Evolutionary conservation across 1,140 invertebrate genomes (phyloP).

Genomic region (Potamilus streckersoni): DNA sequence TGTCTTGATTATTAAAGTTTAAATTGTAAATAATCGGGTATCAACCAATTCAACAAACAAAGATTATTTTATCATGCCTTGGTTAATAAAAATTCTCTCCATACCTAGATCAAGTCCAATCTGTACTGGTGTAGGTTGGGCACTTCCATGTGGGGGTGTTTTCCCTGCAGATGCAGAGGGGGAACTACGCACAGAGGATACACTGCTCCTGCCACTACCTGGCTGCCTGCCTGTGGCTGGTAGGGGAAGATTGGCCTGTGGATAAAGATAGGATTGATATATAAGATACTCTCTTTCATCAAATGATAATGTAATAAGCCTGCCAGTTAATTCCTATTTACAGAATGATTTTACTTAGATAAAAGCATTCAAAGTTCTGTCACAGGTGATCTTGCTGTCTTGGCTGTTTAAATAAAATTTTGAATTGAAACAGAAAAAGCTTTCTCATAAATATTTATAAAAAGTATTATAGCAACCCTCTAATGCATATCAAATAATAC

Average conservation of each 20-base stretch:
- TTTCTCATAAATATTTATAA: too few species aligned
- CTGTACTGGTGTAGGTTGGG: constrained; percentile 44
- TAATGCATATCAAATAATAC: too few species aligned
- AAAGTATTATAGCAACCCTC: too few species aligned
- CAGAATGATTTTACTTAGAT: too few species aligned
- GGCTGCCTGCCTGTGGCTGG: constrained; percentile 40
- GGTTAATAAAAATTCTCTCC: neutral
- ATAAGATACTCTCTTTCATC: too few species aligned
- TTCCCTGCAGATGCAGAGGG: constrained; percentile 25
- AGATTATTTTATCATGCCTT: neutral
- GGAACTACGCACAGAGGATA: constrained; percentile 50
- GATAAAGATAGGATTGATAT: neutral
- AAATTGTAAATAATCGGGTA: neutral
- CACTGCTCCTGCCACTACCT: constrained; percentile 55
- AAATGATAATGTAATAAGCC: too few species aligned
- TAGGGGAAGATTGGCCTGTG: constrained; percentile 54
- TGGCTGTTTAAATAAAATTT: too few species aligned
- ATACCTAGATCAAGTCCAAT: constrained; percentile 52
- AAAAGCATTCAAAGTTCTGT: too few species aligned
- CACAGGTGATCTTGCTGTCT: too few species aligned
- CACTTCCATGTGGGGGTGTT: constrained; percentile 38
- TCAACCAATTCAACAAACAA: neutral
- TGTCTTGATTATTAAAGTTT: neutral
- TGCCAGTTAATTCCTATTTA: too few species aligned
- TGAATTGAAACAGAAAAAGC: too few species aligned